Evolutionary conservation across 2,888 invertebrate genomes (phyloP).

Genomic region (Clusia tigrina): DNA sequence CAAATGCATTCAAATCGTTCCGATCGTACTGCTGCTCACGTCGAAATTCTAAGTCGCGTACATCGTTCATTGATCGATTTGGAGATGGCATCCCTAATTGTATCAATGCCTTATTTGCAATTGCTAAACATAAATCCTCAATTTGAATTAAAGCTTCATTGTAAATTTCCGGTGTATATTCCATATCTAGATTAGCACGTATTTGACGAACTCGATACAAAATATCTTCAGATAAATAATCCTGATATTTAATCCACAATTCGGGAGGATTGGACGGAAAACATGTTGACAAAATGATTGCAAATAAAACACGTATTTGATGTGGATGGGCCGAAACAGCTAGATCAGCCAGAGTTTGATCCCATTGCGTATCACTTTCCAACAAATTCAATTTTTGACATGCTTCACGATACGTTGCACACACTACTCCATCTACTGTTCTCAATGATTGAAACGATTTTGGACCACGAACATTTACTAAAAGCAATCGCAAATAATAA

Average conservation of each 20-base stretch:
- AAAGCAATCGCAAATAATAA: conserved; percentile 18
- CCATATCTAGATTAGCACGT: not conserved
- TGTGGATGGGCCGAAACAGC: not conserved
- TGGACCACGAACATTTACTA: conserved; percentile 11
- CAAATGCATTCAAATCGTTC: not conserved
- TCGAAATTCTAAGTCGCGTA: not conserved
- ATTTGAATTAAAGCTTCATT: no score
- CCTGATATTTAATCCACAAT: conserved; percentile 13
- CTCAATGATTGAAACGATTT: conserved; percentile 11
- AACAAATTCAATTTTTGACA: not conserved
- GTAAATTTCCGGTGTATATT: no score
- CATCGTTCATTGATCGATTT: no score
- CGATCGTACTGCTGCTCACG: not conserved
- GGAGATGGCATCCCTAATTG: conserved; percentile 4
- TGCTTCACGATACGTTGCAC: conserved; percentile 22
- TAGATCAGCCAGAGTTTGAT: conserved; percentile 12
- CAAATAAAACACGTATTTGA: conserved; percentile 15
- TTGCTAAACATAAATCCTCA: no score
- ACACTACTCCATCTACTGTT: conserved; percentile 1
- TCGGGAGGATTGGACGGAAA: conserved; percentile 5
- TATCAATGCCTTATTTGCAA: no score
- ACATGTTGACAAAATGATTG: conserved; percentile 16
- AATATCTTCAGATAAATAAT: conserved; percentile 20
- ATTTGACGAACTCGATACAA: conserved; percentile 25
- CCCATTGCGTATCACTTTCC: conserved; percentile 3